Evolutionary conservation across 2,113 vertebrate genomes (phyloP).

Genomic region (Calyptommatus sinebrachiatus): DNA sequence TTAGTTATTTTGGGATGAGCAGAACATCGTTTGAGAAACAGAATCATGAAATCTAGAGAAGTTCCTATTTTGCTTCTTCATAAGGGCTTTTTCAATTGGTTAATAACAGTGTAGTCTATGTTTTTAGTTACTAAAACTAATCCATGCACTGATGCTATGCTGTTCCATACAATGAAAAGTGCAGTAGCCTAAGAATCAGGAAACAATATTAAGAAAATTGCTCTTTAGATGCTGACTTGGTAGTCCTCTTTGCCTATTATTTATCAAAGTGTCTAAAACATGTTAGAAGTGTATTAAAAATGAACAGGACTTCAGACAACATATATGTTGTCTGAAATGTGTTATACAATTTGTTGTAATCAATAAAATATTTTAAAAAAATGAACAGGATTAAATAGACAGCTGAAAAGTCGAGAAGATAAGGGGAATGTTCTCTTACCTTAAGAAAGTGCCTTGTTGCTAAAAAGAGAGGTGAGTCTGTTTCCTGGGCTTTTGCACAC

Average conservation of each 20-base stretch:
- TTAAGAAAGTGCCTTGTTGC: conserved; percentile 98
- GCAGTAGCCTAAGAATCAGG: neutral
- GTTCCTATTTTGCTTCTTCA: neutral
- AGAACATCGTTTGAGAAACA: neutral
- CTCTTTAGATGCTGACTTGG: neutral
- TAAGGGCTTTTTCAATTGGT: neutral
- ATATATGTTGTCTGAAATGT: no score
- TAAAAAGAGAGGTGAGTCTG: conserved; percentile 90
- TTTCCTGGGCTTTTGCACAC: conserved; percentile 94
- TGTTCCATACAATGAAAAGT: neutral
- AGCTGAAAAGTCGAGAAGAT: neutral
- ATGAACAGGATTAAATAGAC: neutral
- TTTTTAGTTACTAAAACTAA: neutral
- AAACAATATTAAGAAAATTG: neutral
- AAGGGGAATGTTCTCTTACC: conserved; percentile 64
- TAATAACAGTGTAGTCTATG: neutral
- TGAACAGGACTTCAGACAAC: neutral
- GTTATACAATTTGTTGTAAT: no score
- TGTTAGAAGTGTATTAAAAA: neutral
- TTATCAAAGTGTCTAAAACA: neutral
- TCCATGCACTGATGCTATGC: neutral
- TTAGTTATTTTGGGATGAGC: no score
- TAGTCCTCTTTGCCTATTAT: neutral
- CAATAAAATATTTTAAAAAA: no score
- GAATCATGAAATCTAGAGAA: no score